A percentile compares a stretch with the other conserved stretches of the same genome.
Conservation (phyloP, 2,797 vertebrate genomes). For the Myoxocephalus aenaeus region DNA sequence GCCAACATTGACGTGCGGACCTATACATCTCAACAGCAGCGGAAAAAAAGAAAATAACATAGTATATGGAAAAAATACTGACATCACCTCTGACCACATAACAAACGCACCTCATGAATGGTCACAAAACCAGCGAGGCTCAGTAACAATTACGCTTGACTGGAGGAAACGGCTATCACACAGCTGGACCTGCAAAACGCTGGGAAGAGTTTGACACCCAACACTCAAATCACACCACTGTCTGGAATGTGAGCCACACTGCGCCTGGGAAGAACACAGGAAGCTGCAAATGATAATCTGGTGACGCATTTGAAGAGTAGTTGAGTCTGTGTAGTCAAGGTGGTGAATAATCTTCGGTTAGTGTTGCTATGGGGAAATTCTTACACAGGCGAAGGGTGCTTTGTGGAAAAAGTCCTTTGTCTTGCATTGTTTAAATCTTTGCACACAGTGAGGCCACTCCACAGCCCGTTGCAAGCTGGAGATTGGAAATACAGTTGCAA, state of each 20-base stretch:
- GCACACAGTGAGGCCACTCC: constrained; percentile 30
- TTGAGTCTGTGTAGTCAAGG: constrained; percentile 18
- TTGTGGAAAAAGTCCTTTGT: constrained; percentile 16
- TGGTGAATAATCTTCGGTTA: constrained; percentile 3
- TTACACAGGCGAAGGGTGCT: constrained; percentile 4
- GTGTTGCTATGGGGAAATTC: constrained; percentile 3
- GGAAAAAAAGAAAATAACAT: constrained; percentile 40
- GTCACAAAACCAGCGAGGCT: constrained; percentile 38
- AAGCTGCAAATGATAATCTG: constrained; percentile 19
- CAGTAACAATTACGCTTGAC: constrained; percentile 46
- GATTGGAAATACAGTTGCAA: constrained; percentile 32
- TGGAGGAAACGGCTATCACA: constrained; percentile 33
- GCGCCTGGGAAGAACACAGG: constrained; percentile 21
- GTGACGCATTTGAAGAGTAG: neutral
- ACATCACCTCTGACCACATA: constrained; percentile 59
- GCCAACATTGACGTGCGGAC: constrained; percentile 14
- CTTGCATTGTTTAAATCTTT: constrained; percentile 25
- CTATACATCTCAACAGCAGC: constrained; percentile 43
- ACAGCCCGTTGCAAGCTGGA: neutral
- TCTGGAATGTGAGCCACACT: constrained; percentile 50
- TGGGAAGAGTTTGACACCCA: constrained; percentile 38
- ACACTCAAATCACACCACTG: constrained; percentile 30
- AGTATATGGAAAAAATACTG: constrained; percentile 58
- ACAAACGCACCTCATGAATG: constrained; percentile 42
- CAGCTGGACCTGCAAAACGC: constrained; percentile 24